Conservation (phyloP, 1,140 invertebrate species). For the Halictus rubicundus region DNA sequence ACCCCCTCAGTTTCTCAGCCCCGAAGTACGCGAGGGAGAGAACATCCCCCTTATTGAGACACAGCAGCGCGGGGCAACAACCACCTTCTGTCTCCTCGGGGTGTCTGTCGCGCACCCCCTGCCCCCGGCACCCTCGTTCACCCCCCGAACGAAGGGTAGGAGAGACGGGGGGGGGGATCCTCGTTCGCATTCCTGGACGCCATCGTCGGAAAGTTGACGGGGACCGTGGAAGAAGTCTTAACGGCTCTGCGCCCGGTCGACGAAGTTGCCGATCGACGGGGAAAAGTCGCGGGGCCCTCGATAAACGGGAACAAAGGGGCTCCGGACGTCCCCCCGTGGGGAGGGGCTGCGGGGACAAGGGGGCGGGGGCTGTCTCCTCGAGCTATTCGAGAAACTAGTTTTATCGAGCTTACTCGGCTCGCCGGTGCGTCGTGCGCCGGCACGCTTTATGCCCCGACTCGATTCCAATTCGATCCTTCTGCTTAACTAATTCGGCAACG, state of each 20-base stretch:
- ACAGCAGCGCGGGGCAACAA: not conserved
- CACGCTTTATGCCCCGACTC: not conserved
- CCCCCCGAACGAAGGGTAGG: not conserved
- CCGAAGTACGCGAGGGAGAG: not conserved
- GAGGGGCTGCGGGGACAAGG: not conserved
- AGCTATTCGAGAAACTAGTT: slow-evolving; percentile 44
- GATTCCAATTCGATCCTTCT: too few species aligned
- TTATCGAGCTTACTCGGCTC: slow-evolving; percentile 41
- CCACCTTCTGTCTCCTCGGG: too few species aligned
- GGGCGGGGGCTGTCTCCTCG: slow-evolving; percentile 19
- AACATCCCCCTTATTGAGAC: slow-evolving; percentile 36
- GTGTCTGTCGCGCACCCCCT: too few species aligned
- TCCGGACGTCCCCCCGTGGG: slow-evolving; percentile 2
- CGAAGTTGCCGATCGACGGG: not conserved
- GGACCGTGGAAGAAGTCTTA: slow-evolving; percentile 17
- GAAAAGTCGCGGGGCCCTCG: slow-evolving; percentile 12
- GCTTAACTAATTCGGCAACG: too few species aligned
- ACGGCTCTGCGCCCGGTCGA: not conserved
- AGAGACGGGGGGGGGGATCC: too few species aligned
- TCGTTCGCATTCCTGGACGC: slow-evolving; percentile 4
- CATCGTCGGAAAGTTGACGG: slow-evolving; percentile 7
- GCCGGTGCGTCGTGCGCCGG: slow-evolving; percentile 18
- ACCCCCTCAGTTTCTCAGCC: not conserved
- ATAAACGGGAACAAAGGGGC: slow-evolving; percentile 36
- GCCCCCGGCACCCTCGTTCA: too few species aligned